Conservation (phyloP, 2,797 vertebrate genomes). For the Rousettus madagascariensis region DNA sequence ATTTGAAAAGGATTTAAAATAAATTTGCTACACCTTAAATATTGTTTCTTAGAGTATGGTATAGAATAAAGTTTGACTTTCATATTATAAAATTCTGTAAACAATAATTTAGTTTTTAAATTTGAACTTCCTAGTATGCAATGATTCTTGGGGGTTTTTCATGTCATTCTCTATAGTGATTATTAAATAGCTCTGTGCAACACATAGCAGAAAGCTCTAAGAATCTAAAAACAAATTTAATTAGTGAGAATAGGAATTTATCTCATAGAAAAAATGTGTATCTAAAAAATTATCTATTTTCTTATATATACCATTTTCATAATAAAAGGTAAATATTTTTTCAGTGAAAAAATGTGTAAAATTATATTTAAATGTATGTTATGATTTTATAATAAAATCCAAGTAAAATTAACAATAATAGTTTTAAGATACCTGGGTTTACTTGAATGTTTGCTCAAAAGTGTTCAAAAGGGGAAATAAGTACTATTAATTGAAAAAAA, state of each 20-base stretch:
- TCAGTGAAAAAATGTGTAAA: neutral
- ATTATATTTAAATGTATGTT: neutral
- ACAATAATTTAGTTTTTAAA: neutral
- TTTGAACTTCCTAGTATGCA: neutral
- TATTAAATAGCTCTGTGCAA: neutral
- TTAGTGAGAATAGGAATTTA: neutral
- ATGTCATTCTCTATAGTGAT: neutral
- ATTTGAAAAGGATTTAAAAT: neutral
- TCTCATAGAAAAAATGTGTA: neutral
- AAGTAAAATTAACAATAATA: neutral
- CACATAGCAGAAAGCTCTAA: neutral
- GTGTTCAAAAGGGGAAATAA: neutral
- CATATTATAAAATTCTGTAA: neutral
- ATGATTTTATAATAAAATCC: neutral
- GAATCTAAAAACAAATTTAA: neutral
- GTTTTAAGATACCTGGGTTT: neutral
- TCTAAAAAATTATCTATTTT: neutral
- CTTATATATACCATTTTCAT: neutral
- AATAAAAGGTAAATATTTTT: neutral
- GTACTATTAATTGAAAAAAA: neutral
- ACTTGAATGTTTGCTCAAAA: conserved; percentile 5
- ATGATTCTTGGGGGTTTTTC: neutral
- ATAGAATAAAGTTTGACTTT: neutral
- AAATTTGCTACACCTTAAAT: neutral
- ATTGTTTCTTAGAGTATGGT: neutral